These are phyloP conservation scores for Watsonalla cultraria DNA, from an alignment of 2,888 invertebrate species.

Conservation along the genomic window DNA sequence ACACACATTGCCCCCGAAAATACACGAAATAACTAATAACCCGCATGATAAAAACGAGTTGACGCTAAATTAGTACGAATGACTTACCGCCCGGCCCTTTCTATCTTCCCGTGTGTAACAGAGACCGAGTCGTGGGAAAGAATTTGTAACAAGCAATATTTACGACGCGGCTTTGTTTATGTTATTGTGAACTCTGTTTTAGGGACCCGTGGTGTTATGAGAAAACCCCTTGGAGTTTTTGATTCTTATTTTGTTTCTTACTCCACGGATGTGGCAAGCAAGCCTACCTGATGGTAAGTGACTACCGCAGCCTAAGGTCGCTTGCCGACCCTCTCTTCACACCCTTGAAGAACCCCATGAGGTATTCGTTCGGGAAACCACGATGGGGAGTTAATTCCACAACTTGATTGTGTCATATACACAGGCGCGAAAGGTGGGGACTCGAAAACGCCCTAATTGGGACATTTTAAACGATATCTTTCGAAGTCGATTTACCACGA, in stretches of 20 bases:
- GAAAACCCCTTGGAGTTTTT: neutral
- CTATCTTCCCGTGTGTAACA: slow-evolving; percentile 13
- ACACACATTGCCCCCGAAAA: neutral
- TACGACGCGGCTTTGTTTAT: slow-evolving; percentile 14
- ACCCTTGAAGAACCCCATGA: no score
- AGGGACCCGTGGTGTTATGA: neutral
- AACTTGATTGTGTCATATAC: no score
- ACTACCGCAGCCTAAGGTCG: no score
- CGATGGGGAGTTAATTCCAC: no score
- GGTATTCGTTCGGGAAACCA: no score
- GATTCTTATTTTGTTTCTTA: neutral
- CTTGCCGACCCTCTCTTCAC: no score
- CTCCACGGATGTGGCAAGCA: no score
- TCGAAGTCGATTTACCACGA: no score
- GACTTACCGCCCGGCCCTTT: slow-evolving; percentile 20
- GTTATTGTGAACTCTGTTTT: slow-evolving; percentile 8
- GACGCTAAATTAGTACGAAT: slow-evolving; percentile 4
- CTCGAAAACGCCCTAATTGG: no score
- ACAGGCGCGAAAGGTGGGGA: no score
- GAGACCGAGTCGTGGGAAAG: slow-evolving; percentile 23
- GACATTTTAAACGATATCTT: no score
- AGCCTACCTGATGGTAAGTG: no score
- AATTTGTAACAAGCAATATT: slow-evolving; percentile 17
- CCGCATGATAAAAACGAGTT: slow-evolving; percentile 8
- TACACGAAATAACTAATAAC: slow-evolving; percentile 1